Base-by-base conservation (phyloP, 1,140 invertebrate genomes). In the Drosophila arawakana region DNA sequence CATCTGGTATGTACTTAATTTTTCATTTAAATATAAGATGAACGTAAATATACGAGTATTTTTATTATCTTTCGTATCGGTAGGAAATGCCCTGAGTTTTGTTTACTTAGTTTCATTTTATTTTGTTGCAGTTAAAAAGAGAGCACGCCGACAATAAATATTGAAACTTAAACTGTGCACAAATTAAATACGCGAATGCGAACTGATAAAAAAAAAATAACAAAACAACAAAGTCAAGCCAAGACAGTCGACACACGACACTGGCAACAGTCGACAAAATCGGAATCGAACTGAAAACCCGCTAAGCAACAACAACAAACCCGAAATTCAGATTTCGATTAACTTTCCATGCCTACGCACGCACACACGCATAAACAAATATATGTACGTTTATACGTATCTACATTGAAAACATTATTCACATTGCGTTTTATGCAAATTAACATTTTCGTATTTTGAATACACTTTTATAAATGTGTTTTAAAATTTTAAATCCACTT, bases 151-250 rank as follows among this genome's bases (percentile, higher is more conserved):
- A 78, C 72, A 78, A 81, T 76, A 89, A 89, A 89, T 84, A 88
- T 89, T 88, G 68, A 84, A 89, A 88, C 76, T 88, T 65, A 84
- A 89, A 88, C 76, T 77, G 80, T 75, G 80, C 73, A 73, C 68
- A 89, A 83, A 81, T 81, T 81, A 89, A 80, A 89, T 62, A 76
- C 57, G 58, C 49, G 43, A 68, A 46, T 34, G 37, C 46, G 59
- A 81, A 62, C 52, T 72, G 66, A 86, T 81, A 30, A 30, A 30
- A 30, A 30, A 30, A 81, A 85, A 18, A 44, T 11, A n/a, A 3
- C 10, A 44, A 83, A 60, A 10, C 37, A 39, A 39, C 11, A 4
- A 61, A 76, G 68, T 71, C 65, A 86, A 86, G 3, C n/a, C 35
- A 61, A 62, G 57, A 60, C 39, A 54, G 55, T 43, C 66, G 35